Evolutionary conservation across 2,113 vertebrate species (phyloP).

Genomic region (Melospiza melodia): DNA sequence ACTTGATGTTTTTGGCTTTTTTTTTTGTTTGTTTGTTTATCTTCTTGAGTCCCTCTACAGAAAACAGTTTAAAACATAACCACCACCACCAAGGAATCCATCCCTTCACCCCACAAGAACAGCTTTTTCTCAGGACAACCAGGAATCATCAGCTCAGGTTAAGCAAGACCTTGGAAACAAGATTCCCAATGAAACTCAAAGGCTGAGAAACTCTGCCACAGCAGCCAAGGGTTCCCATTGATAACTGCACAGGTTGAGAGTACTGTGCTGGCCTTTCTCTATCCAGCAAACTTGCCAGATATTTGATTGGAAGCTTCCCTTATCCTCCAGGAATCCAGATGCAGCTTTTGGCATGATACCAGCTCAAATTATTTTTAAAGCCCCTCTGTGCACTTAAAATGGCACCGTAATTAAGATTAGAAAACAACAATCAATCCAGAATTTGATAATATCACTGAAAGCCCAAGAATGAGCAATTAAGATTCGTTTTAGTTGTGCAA

Average conservation of each 20-base stretch:
- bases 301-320: constrained; percentile 17
- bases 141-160: neutral
- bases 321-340: constrained; percentile 25
- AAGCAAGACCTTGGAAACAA: neutral
- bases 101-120: rapidly evolving
- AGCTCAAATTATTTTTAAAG: constrained; percentile 28
- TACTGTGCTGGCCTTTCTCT: neutral
- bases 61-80: neutral
- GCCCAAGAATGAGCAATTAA: neutral
- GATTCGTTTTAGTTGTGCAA: constrained; percentile 32
- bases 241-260: constrained; percentile 12
- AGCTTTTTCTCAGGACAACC: neutral
- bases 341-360: neutral
- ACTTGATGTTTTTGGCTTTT: neutral
- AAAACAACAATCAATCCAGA: constrained; percentile 11
- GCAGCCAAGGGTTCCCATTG: neutral
- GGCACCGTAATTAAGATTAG: constrained; percentile 37
- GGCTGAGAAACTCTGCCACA: neutral
- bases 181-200: neutral
- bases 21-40: neutral
- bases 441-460: neutral
- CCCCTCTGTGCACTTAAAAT: constrained; percentile 7
- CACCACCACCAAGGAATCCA: neutral
- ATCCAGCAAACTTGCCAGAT: neutral
- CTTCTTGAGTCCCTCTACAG: neutral